Conservation (phyloP, 1,140 invertebrate species). For the Cydia splendana region DNA sequence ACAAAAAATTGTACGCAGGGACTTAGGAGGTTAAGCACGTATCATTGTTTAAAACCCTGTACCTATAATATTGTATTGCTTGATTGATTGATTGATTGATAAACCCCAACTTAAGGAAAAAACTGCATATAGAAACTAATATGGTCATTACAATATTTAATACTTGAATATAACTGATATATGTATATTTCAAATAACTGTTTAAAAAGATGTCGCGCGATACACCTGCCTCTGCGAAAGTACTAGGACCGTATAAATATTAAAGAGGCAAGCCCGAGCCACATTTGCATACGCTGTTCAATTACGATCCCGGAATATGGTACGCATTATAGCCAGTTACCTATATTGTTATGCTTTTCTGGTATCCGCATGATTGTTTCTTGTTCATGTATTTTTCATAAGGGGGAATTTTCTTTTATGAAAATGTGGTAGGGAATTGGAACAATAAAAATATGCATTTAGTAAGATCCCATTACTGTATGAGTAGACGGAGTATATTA, state of each 20-base stretch:
- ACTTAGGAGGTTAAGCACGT: too few species aligned
- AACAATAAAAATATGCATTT: constrained; percentile 4
- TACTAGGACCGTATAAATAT: constrained; percentile 68
- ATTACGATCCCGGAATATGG: constrained; percentile 70
- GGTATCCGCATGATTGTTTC: constrained; percentile 57
- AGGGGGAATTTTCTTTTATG: constrained; percentile 35
- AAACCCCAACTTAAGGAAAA: too few species aligned
- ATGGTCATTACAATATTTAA: background rate
- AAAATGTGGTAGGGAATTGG: constrained; percentile 2
- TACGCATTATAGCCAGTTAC: constrained; percentile 58
- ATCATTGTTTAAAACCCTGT: too few species aligned
- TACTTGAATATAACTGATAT: background rate
- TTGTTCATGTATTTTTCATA: constrained; percentile 44
- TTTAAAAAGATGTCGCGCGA: constrained; percentile 44
- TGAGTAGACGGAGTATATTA: background rate
- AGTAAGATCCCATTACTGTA: background rate
- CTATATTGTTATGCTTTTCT: constrained; percentile 62
- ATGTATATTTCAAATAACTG: background rate
- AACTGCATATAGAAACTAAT: background rate
- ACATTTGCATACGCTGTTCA: constrained; percentile 71
- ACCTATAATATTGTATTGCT: too few species aligned
- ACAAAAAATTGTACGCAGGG: too few species aligned
- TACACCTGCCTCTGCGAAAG: constrained; percentile 60
- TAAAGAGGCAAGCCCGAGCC: constrained; percentile 62
- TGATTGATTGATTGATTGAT: too few species aligned